Percentiles rank a stretch among this genome's conserved stretches.
Conservation (phyloP, 2,797 vertebrate genomes). For the Sternotherus odoratus region DNA sequence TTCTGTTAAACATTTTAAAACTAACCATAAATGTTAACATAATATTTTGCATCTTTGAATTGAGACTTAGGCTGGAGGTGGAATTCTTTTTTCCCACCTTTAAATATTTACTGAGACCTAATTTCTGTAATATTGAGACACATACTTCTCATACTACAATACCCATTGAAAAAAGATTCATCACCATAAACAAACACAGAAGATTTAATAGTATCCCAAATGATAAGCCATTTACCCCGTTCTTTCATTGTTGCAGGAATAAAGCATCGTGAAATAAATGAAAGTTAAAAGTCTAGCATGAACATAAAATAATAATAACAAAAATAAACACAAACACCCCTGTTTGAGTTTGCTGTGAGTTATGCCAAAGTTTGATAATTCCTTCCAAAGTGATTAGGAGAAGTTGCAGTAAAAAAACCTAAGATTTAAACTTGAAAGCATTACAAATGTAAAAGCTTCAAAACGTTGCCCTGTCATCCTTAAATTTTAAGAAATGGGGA, state of each 20-base stretch:
- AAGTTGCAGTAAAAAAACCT: not conserved
- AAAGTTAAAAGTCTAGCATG: slow-evolving; percentile 1
- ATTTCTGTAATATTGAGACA: not conserved
- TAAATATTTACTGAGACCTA: not conserved
- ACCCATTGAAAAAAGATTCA: slow-evolving; percentile 8
- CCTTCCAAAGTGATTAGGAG: not conserved
- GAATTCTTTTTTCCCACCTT: not conserved
- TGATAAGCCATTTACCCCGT: not conserved
- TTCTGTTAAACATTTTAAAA: not conserved
- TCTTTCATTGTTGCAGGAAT: slow-evolving; percentile 23
- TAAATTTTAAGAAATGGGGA: slow-evolving; percentile 16
- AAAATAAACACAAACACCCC: not conserved
- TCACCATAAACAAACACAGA: not conserved
- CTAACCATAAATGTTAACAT: not conserved
- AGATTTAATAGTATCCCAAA: not conserved
- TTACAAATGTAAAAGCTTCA: not conserved
- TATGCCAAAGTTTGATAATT: not conserved
- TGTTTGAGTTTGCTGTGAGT: slow-evolving; percentile 1
- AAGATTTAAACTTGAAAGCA: slow-evolving; percentile 15
- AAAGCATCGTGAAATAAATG: not conserved
- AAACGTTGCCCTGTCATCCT: slow-evolving; percentile 15
- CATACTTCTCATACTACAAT: not conserved
- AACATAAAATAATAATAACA: not conserved
- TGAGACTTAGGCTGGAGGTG: fast-evolving
- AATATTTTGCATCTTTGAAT: not conserved